These are phyloP conservation scores for Noctua janthe DNA, from an alignment of 2,888 invertebrate species.

Conservation along the genomic window DNA sequence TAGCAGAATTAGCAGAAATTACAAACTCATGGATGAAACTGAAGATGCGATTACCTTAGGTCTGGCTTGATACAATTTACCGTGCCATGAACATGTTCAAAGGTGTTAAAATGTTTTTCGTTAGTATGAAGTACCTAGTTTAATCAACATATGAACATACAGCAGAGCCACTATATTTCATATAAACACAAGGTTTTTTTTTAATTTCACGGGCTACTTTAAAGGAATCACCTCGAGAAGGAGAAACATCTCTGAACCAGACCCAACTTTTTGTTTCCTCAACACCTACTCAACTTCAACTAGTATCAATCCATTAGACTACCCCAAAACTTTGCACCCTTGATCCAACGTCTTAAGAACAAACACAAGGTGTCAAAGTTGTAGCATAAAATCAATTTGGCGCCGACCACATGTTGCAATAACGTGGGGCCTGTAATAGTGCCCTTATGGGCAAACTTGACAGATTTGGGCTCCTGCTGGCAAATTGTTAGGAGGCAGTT, in stretches of 20 bases:
- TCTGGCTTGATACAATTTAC: too few species aligned
- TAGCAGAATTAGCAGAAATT: neutral
- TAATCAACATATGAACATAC: neutral
- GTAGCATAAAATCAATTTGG: constrained; percentile 64
- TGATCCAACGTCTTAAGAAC: constrained; percentile 37
- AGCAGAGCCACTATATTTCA: neutral
- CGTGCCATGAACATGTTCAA: too few species aligned
- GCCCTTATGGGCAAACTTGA: constrained; percentile 60
- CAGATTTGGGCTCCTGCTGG: constrained; percentile 48
- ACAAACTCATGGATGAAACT: neutral
- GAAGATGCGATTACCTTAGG: neutral
- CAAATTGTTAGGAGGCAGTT: constrained; percentile 49
- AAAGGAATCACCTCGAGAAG: neutral
- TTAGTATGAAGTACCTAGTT: too few species aligned
- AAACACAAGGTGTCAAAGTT: constrained; percentile 60
- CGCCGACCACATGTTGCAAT: constrained; percentile 60
- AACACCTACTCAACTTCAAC: constrained; percentile 5
- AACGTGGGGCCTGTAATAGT: constrained; percentile 51
- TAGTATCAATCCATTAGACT: constrained; percentile 22
- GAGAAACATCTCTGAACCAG: neutral
- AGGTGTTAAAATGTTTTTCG: too few species aligned
- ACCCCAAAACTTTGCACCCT: constrained; percentile 43
- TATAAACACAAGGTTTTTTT: neutral
- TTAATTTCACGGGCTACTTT: neutral
- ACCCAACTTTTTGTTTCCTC: neutral